A percentile compares a stretch with the other conserved stretches of the same genome.
These are phyloP conservation scores for Prolemur simus DNA, from an alignment of 2,113 vertebrate genomes.

Conservation along the genomic window DNA sequence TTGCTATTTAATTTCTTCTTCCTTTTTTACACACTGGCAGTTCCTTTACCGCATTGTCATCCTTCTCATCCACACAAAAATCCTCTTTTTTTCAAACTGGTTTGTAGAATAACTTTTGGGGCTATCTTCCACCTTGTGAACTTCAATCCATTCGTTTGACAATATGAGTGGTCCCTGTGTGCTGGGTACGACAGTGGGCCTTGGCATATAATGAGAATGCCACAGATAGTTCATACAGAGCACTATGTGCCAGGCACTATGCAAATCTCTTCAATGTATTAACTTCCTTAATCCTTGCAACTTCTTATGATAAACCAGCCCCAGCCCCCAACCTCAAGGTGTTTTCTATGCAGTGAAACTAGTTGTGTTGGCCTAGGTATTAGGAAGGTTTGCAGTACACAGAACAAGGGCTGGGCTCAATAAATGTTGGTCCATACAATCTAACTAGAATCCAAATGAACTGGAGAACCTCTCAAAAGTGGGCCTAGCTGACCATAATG, in stretches of 20 bases:
- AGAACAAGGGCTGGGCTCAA: neutral
- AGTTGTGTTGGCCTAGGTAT: neutral
- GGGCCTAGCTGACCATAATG: neutral
- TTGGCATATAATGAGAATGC: neutral
- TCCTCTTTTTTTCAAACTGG: neutral
- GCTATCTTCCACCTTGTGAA: neutral
- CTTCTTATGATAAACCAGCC: neutral
- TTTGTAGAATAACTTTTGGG: neutral
- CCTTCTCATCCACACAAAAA: neutral
- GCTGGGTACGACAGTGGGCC: neutral
- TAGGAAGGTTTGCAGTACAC: neutral
- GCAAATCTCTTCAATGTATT: neutral
- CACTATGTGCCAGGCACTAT: rapidly evolving
- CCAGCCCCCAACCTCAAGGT: too few relatives aligned
- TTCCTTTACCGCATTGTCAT: neutral
- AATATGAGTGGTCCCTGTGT: rapidly evolving
- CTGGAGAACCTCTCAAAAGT: neutral
- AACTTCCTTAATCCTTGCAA: neutral
- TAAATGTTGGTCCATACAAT: neutral
- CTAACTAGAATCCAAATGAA: neutral
- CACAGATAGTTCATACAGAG: neutral
- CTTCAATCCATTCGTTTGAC: neutral
- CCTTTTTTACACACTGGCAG: neutral
- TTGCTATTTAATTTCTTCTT: neutral
- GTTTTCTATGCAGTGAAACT: rapidly evolving